Evolutionary conservation across 2,888 invertebrate species (phyloP), one percentile per base, ranked within the genome.

Genomic region (Campoletis raptor): DNA sequence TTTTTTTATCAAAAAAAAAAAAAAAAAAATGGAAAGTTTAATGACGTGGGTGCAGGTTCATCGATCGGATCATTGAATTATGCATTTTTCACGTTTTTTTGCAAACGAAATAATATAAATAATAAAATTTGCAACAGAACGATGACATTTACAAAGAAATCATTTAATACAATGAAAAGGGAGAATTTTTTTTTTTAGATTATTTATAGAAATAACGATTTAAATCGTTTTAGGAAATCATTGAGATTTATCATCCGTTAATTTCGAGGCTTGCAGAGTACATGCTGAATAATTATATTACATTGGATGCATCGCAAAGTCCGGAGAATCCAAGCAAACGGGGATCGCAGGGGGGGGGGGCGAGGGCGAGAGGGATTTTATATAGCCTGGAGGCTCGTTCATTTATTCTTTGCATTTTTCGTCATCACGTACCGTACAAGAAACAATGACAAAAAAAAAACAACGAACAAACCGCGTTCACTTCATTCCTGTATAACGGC

Each of bases 171-270:
- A 42, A 7, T 24, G 9, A 9, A 8, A 54, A 10, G 30, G 18
- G 7, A 45, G 45, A 30, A 2, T 42, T 52, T 52, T 36, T 52
- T 36, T 73, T 24, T 52, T 30, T 12, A 36, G 77, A 57, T 69
- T 80, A 67, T 82, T 81, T 74, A 70, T 48, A 48, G 79, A 73
- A 83, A 79, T 15, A 2, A 40, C 61, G 82, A 74, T 83, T 83
- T 45, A 61, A 72, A 54, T 78, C 61, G 57, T 73, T 81, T 81
- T 78, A 40, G 67, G 67, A 69, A 84, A 61, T 67, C 10, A 81
- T 86, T 81, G 83, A 69, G 86, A 86, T 84, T 86, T 78, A 84
- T 73, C 37, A 48, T 70, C 10, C n/a, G 78, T 48, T 74, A 45
- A 57, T 76, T 70, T 54, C 45, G 42, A 70, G 21, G 21, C 30